Percentiles rank a stretch among this genome's conserved stretches.
phyloP scores from a whole-genome alignment of 2,888 invertebrate species.

The Agrilus cyanescens region DNA sequence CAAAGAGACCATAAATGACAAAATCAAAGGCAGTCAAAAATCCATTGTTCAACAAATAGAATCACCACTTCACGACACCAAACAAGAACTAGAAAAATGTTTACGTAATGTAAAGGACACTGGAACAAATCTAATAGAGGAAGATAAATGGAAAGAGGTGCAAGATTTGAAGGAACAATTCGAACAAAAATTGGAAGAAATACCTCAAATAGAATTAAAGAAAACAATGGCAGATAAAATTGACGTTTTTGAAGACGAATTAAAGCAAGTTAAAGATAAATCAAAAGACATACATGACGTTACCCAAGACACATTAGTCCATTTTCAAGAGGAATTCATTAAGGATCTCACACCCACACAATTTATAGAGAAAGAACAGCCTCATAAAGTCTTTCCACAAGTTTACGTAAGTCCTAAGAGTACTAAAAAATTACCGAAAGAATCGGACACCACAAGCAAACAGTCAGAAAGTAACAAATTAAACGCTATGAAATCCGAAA shows the following conservation, averaged over 20 bases:
- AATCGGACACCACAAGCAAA: not conserved
- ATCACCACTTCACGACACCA: not conserved
- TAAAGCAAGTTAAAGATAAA: slow-evolving; percentile 3
- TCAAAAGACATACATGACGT: slow-evolving; percentile 8
- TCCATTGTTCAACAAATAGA: not conserved
- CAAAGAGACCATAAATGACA: too few species aligned
- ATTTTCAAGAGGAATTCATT: too few species aligned
- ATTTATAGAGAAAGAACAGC: too few species aligned
- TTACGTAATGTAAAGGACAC: not conserved
- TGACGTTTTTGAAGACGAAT: slow-evolving; percentile 12
- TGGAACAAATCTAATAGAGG: not conserved
- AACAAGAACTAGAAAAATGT: not conserved
- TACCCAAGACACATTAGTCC: slow-evolving; percentile 7
- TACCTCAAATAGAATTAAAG: slow-evolving; percentile 3
- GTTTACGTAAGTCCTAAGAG: slow-evolving; percentile 5
- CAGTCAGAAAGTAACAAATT: slow-evolving; percentile 5
- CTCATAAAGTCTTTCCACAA: too few species aligned
- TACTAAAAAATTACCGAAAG: not conserved
- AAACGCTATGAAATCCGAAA: not conserved
- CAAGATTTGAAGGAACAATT: too few species aligned
- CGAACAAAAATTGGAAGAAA: slow-evolving; percentile 1
- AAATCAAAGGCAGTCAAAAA: too few species aligned
- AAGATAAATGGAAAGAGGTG: too few species aligned
- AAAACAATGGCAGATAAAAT: slow-evolving; percentile 8
- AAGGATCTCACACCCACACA: too few species aligned